A percentile compares a stretch with the other conserved stretches of the same genome.
These are phyloP conservation scores for Eumeta japonica DNA, from an alignment of 1,140 invertebrate genomes.

Conservation along the genomic window DNA sequence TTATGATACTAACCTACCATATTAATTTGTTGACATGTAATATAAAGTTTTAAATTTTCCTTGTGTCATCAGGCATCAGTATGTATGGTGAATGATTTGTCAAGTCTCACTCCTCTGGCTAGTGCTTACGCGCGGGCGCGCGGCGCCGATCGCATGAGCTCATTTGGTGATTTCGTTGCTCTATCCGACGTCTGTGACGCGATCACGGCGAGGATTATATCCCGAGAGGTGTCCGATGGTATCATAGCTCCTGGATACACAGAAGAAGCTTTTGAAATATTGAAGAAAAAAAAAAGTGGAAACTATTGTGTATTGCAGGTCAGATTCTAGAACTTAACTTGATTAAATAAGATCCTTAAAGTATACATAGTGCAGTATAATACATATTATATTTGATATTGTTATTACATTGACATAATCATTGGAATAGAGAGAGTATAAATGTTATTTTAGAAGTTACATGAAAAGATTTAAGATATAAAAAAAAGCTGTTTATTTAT, in stretches of 20 bases:
- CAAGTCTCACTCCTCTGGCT: conserved; percentile 81
- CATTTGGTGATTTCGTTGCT: conserved; percentile 97
- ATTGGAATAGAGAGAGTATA: too few relatives aligned
- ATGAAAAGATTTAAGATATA: too few relatives aligned
- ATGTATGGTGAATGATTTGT: conserved; percentile 91
- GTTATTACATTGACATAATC: too few relatives aligned
- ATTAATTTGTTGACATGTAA: too few relatives aligned
- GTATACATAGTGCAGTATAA: too few relatives aligned
- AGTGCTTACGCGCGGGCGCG: conserved; percentile 92
- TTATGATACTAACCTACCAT: too few relatives aligned
- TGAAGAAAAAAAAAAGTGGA: conserved; percentile 95
- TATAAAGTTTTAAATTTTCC: too few relatives aligned
- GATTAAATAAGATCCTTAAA: too few relatives aligned
- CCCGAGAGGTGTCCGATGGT: conserved; percentile 90
- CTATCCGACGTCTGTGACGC: conserved; percentile 90
- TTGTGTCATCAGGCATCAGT: conserved; percentile 83
- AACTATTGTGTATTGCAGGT: conserved; percentile 86
- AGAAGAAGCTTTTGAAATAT: conserved; percentile 78
- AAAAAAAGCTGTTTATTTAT: too few relatives aligned
- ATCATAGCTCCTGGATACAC: conserved; percentile 92
- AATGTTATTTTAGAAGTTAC: too few relatives aligned
- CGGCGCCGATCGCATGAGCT: conserved; percentile 98
- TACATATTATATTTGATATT: too few relatives aligned
- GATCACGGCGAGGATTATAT: conserved; percentile 76
- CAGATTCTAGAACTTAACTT: conserved; percentile 6